Base-by-base conservation (phyloP, 2,113 vertebrate genomes). In the Tragelaphus buxtoni region DNA sequence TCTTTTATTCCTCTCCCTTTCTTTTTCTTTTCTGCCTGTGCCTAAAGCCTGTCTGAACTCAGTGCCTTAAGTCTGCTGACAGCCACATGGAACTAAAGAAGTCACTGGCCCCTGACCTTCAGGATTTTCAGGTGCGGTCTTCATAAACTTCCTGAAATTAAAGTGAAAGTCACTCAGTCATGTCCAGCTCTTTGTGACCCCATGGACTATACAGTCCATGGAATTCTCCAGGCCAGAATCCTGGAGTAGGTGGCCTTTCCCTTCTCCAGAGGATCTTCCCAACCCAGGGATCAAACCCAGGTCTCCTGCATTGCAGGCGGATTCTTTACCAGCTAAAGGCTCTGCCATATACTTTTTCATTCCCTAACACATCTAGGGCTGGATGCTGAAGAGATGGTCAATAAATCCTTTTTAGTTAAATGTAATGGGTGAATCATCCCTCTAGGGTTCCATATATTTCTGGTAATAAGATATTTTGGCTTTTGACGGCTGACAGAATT, bases 131-230 rank as follows among this genome's bases (percentile, higher is more conserved):
- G 4, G 30, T 83, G 72, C 74, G n/a, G n/a, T 92, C 56, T 86
- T 95, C 74, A 91, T 93, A 87, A 96, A 81, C n/a, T 74, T 32
- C 14, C n/a, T 85, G 76, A 92, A n/a, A 93, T 91, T 76, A 93
- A 90, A 69, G 65, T 35, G 65, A 69, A 69, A 39, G 65, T 69
- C n/a, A 35, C 63, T 69, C n/a, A 39, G 18, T 69, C 65, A 69
- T 39, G 65, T 69, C n/a, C n/a, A 39, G 10, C n/a, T 69, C 65
- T 69, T 35, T 69, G 65, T 69, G n/a, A 69, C 65, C 65, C 65
- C 65, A 69, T 69, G 65, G n/a, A 69, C n/a, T 69, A 35, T 69
- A 22, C n/a, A 69, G n/a, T 35, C 18, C 65, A 69, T 69, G 65
- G 65, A 69, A 39, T 69, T 69, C 65, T 69, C n/a, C 18, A 69